phyloP scores from a whole-genome alignment of 2,113 vertebrate species.

The Mesoclemmys tuberculata region DNA sequence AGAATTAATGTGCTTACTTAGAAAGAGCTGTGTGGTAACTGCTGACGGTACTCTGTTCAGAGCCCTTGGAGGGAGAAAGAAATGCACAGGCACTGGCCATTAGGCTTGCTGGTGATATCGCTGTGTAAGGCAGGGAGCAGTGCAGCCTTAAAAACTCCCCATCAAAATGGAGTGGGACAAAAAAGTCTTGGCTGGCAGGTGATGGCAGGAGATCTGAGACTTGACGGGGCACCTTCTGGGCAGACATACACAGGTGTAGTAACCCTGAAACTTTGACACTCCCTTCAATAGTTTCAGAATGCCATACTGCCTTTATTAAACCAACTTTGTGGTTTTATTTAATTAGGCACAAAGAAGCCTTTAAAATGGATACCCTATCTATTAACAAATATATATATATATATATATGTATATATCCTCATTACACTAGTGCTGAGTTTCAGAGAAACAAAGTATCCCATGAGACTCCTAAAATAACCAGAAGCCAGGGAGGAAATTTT shows the following conservation, averaged over 20 bases:
- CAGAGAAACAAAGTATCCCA: background rate
- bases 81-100: background rate
- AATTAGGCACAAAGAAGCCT: slow-evolving; percentile 36
- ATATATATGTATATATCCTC: background rate
- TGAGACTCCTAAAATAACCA: background rate
- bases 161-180: background rate
- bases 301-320: slow-evolving; percentile 19
- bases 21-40: background rate
- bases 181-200: background rate
- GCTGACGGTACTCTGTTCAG: background rate
- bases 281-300: slow-evolving; percentile 46
- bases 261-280: slow-evolving; percentile 42
- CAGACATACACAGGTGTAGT: background rate
- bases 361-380: background rate
- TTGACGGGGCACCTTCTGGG: background rate
- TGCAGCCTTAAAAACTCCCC: background rate
- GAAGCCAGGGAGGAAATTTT: background rate
- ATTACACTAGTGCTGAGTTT: background rate
- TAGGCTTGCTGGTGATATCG: background rate
- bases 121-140: background rate
- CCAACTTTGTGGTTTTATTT: slow-evolving; percentile 49
- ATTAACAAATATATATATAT: background rate
- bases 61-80: background rate
- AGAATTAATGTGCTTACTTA: background rate
- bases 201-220: background rate